phyloP scores from a whole-genome alignment of 2,888 invertebrate species.

The Terebella lapidaria region DNA sequence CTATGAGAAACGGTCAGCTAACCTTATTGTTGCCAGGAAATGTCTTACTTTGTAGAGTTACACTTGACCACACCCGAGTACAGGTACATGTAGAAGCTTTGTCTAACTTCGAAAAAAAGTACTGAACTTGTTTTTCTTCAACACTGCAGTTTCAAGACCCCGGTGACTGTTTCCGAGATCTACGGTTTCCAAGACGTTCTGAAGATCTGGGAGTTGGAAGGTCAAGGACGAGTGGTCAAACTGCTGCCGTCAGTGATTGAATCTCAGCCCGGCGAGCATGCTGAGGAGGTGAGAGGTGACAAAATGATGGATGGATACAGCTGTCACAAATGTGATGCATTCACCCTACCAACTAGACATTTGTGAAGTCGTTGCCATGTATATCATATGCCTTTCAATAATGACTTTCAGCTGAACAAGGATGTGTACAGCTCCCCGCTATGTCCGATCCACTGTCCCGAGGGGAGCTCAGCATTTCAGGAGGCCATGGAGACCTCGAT shows the following conservation, averaged over 20 bases:
- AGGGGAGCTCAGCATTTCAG: conserved; percentile 63
- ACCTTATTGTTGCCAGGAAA: too few species aligned
- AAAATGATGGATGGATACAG: background rate
- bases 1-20: conserved; percentile 66
- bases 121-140: too few species aligned
- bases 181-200: conserved; percentile 70
- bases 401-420: background rate
- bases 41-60: background rate
- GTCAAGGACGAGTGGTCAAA: conserved; percentile 65
- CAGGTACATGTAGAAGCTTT: too few species aligned
- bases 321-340: too few species aligned
- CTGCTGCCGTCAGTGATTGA: conserved; percentile 43
- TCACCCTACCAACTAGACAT: too few species aligned
- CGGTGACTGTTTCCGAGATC: conserved; percentile 57
- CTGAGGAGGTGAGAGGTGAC: background rate
- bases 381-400: background rate
- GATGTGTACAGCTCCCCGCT: conserved; percentile 56
- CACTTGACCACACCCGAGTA: too few species aligned
- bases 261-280: background rate
- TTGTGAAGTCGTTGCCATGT: background rate
- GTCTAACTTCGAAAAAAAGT: too few species aligned
- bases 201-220: conserved; percentile 64
- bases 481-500: conserved; percentile 65
- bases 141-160: conserved; percentile 60
- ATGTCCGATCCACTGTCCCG: conserved; percentile 65